These are phyloP conservation scores for Henricia sp. DNA, from an alignment of 53 echinoderm and acorn worm genomes.

Conservation along the genomic window DNA sequence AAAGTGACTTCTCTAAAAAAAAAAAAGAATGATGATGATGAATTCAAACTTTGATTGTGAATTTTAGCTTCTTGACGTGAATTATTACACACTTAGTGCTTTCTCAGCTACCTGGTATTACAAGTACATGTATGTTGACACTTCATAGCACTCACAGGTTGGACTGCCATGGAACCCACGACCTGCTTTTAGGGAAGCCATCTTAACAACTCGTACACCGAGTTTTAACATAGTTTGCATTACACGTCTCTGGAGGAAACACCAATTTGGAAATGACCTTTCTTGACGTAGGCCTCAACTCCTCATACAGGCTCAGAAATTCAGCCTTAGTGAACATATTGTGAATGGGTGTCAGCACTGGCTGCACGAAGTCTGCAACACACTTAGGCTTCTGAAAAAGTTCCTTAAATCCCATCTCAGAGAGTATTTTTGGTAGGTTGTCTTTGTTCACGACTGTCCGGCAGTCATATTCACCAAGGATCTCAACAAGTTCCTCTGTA, in stretches of 20 bases:
- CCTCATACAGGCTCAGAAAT: conserved; percentile 36
- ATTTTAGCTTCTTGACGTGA: too few relatives aligned
- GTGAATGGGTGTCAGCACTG: conserved; percentile 19
- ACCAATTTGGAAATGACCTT: conserved; percentile 38
- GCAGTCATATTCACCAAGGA: conserved; percentile 54
- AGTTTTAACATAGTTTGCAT: conserved; percentile 31
- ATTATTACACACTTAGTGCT: too few relatives aligned
- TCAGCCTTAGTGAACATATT: conserved; percentile 1
- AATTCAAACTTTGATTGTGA: too few relatives aligned
- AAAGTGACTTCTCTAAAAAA: too few relatives aligned
- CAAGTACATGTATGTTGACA: conserved; percentile 55
- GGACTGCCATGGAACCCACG: too few relatives aligned
- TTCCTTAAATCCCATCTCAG: conserved; percentile 44
- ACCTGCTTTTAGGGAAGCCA: conserved; percentile 48
- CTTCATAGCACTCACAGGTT: too few relatives aligned
- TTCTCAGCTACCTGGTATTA: conserved; percentile 43
- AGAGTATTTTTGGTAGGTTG: conserved; percentile 33
- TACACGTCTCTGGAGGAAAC: conserved; percentile 32
- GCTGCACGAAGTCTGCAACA: conserved; percentile 33
- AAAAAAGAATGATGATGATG: too few relatives aligned
- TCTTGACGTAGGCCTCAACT: conserved; percentile 30
- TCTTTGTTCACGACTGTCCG: not conserved
- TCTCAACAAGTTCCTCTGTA: conserved; percentile 17
- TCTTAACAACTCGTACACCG: conserved; percentile 6
- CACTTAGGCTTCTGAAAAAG: too few relatives aligned